These are phyloP conservation scores for Glossosoma conforme DNA, from an alignment of 1,140 invertebrate species.

Conservation along the genomic window DNA sequence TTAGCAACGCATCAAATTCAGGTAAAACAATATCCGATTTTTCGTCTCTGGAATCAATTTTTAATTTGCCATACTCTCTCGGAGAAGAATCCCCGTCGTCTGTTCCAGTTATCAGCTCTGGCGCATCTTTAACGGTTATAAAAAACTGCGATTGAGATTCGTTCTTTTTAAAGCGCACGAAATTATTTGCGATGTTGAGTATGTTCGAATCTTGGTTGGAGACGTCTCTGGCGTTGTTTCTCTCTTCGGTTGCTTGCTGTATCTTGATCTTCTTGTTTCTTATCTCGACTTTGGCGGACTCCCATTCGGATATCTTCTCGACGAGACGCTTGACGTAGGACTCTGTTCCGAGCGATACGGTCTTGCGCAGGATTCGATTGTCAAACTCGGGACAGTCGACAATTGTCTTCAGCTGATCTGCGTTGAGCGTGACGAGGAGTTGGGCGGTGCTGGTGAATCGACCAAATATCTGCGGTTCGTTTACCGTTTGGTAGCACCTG, in stretches of 20 bases:
- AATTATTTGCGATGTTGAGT: constrained; percentile 39
- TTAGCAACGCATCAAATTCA: constrained; percentile 40
- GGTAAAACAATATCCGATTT: constrained; percentile 37
- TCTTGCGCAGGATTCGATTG: constrained; percentile 20
- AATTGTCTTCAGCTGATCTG: constrained; percentile 22
- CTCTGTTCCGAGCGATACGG: constrained; percentile 19
- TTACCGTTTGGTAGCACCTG: constrained; percentile 25
- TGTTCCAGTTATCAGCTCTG: constrained; percentile 31
- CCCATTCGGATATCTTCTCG: constrained; percentile 35
- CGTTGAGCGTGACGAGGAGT: constrained; percentile 10
- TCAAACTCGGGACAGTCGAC: constrained; percentile 24
- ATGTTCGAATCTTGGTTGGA: constrained; percentile 44
- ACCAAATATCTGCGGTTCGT: constrained; percentile 18
- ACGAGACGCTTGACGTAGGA: constrained; percentile 37
- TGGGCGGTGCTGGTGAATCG: constrained; percentile 17
- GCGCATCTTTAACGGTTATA: constrained; percentile 36
- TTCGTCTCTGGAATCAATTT: constrained; percentile 34
- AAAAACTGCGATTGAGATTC: constrained; percentile 47
- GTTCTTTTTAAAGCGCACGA: constrained; percentile 44
- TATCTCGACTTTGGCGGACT: constrained; percentile 37
- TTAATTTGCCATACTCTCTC: constrained; percentile 39
- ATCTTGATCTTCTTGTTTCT: constrained; percentile 35
- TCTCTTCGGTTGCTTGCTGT: constrained; percentile 35
- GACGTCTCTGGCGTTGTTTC: constrained; percentile 36
- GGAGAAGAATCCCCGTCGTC: constrained; percentile 38